A percentile compares a stretch with the other conserved stretches of the same genome.
phyloP scores from a whole-genome alignment of 2,113 vertebrate genomes.

The Corythornis cristatus region DNA sequence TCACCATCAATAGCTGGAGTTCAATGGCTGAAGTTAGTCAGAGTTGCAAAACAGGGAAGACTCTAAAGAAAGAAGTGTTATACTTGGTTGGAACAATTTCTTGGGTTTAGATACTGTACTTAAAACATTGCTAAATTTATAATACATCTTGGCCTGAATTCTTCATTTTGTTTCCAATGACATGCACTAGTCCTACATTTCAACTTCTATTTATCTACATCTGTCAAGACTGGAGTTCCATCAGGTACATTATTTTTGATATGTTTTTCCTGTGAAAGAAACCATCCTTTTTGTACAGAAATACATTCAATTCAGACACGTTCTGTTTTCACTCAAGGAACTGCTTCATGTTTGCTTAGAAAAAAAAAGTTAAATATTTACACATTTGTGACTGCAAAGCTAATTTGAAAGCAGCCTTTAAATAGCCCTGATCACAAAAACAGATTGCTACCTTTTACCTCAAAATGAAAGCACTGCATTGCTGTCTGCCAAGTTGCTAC shows the following conservation, averaged over 20 bases:
- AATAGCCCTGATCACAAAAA: slow-evolving; percentile 1
- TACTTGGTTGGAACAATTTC: background rate
- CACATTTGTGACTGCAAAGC: background rate
- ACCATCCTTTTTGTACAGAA: background rate
- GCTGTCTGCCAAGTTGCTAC: background rate
- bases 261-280: slow-evolving; percentile 18
- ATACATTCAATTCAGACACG: background rate
- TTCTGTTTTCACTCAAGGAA: slow-evolving; percentile 41
- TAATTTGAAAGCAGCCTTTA: slow-evolving; percentile 14
- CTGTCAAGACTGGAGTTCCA: background rate
- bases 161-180: background rate
- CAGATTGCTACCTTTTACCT: slow-evolving; percentile 10
- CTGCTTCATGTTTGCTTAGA: background rate
- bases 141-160: background rate
- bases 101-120: background rate
- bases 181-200: background rate
- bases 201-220: background rate
- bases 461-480: background rate
- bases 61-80: background rate
- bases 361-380: slow-evolving; percentile 17
- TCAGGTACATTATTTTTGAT: slow-evolving; percentile 1
- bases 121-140: background rate
- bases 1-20: background rate
- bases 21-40: background rate
- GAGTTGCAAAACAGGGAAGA: background rate